Base-by-base conservation (phyloP, 2,888 invertebrate genomes). In the Labia minor region DNA sequence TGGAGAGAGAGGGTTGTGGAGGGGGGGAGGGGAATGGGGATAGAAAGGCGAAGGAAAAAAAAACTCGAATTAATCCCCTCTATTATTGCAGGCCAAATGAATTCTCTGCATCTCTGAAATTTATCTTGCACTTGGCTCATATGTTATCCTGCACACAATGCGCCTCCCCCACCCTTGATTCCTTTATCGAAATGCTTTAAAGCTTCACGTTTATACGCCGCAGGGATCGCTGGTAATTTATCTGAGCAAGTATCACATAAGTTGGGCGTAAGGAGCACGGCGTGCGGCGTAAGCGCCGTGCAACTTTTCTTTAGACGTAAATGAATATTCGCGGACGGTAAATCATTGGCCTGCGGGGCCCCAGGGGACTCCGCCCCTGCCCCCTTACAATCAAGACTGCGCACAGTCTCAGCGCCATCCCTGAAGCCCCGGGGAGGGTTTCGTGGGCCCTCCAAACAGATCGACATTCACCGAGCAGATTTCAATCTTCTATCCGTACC, bases 151-250 rank as follows among this genome's bases (percentile, higher is more conserved):
- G 49, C 16, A 49, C 49, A 49, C 49, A 49, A 49, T 49, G 49
- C 14, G 49, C 26, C 49, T 14, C n/a, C n/a, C n/a, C 49, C 49
- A 8, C 49, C 49, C 6, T 49, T 49, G 3, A 49, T 49, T 49
- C 49, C 49, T 49, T 49, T 49, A 49, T 49, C 49, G 49, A 49
- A 49, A 49, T 49, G 49, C 49, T 49, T 49, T 49, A 49, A 49
- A 49, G 49, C 49, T 49, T 49, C 49, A 49, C 49, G 49, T 49
- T 49, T 49, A 49, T 8, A 49, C 49, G 49, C 49, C 49, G 49
- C 49, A 49, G 49, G 49, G 49, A 49, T 49, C 49, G 49, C 49
- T 49, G 49, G 49, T 49, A 49, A 49, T 49, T 49, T 49, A 49
- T 49, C 49, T 49, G 49, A 16, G 49, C 49, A 49, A 49, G 49